Base-by-base conservation (phyloP, 1,140 invertebrate species). In the Rhopalosiphum maidis region DNA sequence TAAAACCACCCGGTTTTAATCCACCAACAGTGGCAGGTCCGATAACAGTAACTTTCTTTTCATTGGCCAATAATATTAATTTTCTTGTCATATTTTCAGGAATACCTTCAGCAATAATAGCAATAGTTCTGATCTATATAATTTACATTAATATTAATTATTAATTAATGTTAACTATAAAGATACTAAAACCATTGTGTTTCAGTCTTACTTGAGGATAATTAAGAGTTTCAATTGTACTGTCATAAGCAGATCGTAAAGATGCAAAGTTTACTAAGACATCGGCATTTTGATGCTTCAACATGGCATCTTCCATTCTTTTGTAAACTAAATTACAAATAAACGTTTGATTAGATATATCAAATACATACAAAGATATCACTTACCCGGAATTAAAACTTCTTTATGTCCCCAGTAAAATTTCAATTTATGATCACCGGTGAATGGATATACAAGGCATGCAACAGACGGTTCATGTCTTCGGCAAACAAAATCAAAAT, bases 371-470 rank as follows among this genome's bases (percentile, higher is more conserved):
- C 30, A n/a, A n/a, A 60, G 0, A 25, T 9, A 55, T 54, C 43
- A 95, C 94, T 95, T 94, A 96, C 96, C 96, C 37, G 97, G 97
- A 95, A 99, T 97, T 18, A 99, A 96, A 85, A 99, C 97, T 95
- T 99, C 99, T 95, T 99, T 99, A 95, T 99, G 99, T 1, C 99
- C 99, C 98, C 99, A 99, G 95, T 99, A 99, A 96, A 99, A 99
- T 95, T 99, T 99, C 95, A 99, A 99, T 95, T 99, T 99, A 95
- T 99, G 99, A 96, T 99, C 99, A 1, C 99, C 99, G 9, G 99
- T 99, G 95, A 99, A 99, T 8, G 99, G 99, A 96, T 99, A 99
- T 25, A 99, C 98, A 95, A 99, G 98, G 51, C 99, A 99, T 9
- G 98, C 98, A 2, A 99, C 98, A 6, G 97, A 98, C 8, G 98